phyloP scores from a whole-genome alignment of 2,113 vertebrate genomes.

The Micronycteris hirsuta region DNA sequence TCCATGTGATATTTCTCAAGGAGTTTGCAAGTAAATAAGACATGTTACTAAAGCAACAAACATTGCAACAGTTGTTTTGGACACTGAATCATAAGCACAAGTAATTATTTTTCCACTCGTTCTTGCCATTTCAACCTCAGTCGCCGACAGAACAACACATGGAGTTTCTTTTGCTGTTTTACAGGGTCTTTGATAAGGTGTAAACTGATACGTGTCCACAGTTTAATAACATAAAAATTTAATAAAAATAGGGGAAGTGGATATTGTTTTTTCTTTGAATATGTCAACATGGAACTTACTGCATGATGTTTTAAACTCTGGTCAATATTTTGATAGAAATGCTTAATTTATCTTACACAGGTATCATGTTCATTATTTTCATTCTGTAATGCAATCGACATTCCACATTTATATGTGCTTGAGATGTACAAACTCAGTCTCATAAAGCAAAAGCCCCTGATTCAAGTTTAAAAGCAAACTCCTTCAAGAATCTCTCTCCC shows the following conservation, averaged over 20 bases:
- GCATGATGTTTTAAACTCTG: conserved; percentile 65
- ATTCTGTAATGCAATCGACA: conserved; percentile 11
- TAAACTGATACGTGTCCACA: conserved; percentile 67
- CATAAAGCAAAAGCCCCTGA: neutral
- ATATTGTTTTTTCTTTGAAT: conserved; percentile 74
- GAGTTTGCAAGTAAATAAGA: neutral
- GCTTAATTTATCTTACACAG: conserved; percentile 68
- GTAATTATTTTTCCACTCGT: conserved; percentile 65
- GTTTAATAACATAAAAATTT: conserved; percentile 77
- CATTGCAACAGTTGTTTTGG: conserved; percentile 33
- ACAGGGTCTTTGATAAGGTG: conserved; percentile 75
- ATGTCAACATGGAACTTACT: conserved; percentile 69
- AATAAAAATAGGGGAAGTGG: conserved; percentile 78
- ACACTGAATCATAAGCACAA: conserved; percentile 1
- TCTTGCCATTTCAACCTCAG: conserved; percentile 58
- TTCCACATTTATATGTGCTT: neutral
- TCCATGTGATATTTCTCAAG: neutral
- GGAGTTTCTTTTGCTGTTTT: conserved; percentile 49
- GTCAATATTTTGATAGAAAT: conserved; percentile 68
- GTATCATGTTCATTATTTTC: conserved; percentile 64
- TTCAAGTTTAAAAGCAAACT: neutral
- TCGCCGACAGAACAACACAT: neutral
- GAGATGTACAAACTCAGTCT: neutral
- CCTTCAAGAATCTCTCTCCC: neutral
- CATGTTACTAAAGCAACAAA: conserved; percentile 16